Base-by-base conservation (phyloP, 2,888 invertebrate genomes). In the Pandemis heparana region DNA sequence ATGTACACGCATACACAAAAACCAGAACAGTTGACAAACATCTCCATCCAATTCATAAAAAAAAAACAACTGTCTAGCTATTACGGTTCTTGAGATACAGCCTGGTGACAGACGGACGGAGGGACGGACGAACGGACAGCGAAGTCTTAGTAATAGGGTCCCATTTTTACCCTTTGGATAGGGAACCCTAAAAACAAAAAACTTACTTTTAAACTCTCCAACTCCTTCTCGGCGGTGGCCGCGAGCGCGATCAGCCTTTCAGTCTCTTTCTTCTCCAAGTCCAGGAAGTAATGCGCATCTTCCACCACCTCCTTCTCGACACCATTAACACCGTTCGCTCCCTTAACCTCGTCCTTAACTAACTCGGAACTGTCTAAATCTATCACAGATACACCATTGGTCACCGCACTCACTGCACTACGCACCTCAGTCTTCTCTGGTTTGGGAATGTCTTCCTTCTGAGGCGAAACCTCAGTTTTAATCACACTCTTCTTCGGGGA, bases 241-340 rank as follows among this genome's bases (percentile, higher is more conserved):
- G 97, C 96, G 81, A 97, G 86, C 74, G 94, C 94, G 71, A 97
- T 91, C 78, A 98, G 92, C 81, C 97, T 95, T 78, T 95, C 95
- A 70, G 97, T 96, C 92, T 98, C 97, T 75, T 93, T 95, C 86
- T 97, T 97, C 82, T 98, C 95, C 82, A 97, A 89, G 82, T 95
- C 95, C 79, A 98, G 89, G 90, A 97, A 98, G 88, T 97, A 97
- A 87, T 97, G 95, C 32, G 96, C 98, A 88, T 97, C 96, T 81
- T 96, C 97, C 75, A 95, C 95, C 76, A 86, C 92, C 39, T 90
- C 91, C 62, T 68, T 43, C 23, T 32, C 59, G 16, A 53, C 71
- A 12, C 83, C 80, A 73, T 83, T 81, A 64, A 77, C 81, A 81
- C 87, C 84, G 71, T 85, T 87, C 73, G 77, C 76, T 23, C 62